Evolutionary conservation across 2,888 invertebrate species (phyloP).

Genomic region (Microchrysa polita): DNA sequence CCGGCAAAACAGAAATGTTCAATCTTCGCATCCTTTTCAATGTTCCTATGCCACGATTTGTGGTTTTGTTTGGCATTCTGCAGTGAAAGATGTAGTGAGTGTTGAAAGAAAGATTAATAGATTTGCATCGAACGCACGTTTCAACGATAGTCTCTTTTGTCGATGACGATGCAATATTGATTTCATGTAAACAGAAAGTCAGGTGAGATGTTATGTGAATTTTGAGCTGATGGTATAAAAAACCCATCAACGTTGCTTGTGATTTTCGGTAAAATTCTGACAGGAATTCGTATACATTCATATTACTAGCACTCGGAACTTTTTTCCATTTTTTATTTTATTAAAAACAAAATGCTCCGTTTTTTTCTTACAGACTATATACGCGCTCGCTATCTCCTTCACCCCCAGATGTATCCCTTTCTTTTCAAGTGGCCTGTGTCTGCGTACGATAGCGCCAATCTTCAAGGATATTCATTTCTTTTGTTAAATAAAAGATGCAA

Average conservation of each 20-base stretch:
- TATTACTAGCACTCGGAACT: too few species aligned
- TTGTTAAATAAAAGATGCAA: constrained; percentile 40
- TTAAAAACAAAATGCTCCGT: too few species aligned
- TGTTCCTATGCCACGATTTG: constrained; percentile 9
- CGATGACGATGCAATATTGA: too few species aligned
- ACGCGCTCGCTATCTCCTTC: too few species aligned
- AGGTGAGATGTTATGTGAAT: too few species aligned
- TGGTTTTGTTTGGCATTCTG: neutral
- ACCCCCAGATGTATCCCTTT: neutral
- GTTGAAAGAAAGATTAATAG: neutral
- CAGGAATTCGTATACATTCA: too few species aligned
- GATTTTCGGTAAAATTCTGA: too few species aligned
- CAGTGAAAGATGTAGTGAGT: neutral
- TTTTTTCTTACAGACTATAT: neutral
- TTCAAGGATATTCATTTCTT: constrained; percentile 26
- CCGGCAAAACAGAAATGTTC: constrained; percentile 3
- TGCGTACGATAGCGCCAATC: neutral
- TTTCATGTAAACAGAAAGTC: too few species aligned
- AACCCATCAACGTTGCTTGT: too few species aligned
- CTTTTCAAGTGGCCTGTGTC: neutral
- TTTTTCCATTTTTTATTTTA: too few species aligned
- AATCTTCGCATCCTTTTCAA: constrained; percentile 8
- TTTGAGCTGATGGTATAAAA: too few species aligned
- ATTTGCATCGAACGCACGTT: neutral
- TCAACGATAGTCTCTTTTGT: too few species aligned